Evolutionary conservation across 1,140 invertebrate genomes (phyloP).

Genomic region (Rhopalosiphum maidis): DNA sequence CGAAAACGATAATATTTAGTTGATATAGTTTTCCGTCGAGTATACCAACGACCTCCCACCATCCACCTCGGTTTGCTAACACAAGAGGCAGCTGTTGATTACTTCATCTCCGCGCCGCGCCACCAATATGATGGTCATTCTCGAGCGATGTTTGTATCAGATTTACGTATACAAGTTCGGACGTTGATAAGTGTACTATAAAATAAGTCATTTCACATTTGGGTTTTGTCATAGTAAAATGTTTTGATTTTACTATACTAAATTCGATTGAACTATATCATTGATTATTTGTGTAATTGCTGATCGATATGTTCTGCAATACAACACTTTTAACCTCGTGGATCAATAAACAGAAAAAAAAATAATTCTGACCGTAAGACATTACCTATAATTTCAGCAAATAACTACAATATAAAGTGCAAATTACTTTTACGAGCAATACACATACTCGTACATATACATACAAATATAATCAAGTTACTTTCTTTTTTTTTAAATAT

Average conservation of each 20-base stretch:
- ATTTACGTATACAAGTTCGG: not conserved
- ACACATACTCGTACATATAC: too few species aligned
- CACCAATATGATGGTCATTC: not conserved
- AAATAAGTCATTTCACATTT: not conserved
- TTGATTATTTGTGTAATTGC: not conserved
- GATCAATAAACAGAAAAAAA: not conserved
- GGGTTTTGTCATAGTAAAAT: not conserved
- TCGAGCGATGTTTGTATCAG: not conserved
- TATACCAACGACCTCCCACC: too few species aligned
- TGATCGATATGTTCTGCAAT: too few species aligned
- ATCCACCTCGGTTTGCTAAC: not conserved
- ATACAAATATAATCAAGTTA: not conserved
- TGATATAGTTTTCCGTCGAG: not conserved
- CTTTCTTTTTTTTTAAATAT: not conserved
- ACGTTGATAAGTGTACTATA: not conserved
- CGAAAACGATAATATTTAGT: not conserved
- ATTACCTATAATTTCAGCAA: not conserved
- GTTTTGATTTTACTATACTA: not conserved
- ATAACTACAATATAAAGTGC: too few species aligned
- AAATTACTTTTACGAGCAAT: too few species aligned
- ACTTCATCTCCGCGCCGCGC: not conserved
- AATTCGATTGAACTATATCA: not conserved
- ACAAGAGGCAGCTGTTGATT: not conserved
- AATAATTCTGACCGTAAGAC: not conserved
- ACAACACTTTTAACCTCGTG: too few species aligned